These are phyloP conservation scores for Leptopilina boulardi DNA, from an alignment of 1,140 invertebrate species.

Conservation along the genomic window DNA sequence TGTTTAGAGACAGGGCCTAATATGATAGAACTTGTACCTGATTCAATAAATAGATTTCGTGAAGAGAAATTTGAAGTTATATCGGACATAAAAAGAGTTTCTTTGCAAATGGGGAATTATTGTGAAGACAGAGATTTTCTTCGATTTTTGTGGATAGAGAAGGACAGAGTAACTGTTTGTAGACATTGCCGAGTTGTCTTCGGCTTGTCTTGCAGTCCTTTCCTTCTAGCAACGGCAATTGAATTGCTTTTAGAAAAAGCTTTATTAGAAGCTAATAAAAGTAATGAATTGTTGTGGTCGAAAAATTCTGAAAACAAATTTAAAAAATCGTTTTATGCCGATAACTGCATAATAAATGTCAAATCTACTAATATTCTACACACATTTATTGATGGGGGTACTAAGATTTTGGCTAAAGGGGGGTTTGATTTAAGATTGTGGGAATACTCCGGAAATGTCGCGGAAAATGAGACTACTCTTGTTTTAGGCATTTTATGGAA, in stretches of 20 bases:
- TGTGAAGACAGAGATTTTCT: slow-evolving; percentile 60
- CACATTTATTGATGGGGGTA: neutral
- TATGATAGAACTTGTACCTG: slow-evolving; percentile 66
- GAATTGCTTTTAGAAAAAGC: neutral
- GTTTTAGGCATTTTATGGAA: neutral
- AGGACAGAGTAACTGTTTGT: slow-evolving; percentile 48
- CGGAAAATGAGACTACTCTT: neutral
- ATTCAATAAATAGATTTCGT: slow-evolving; percentile 64
- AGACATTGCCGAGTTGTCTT: slow-evolving; percentile 59
- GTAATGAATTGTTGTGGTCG: neutral
- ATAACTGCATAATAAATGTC: neutral
- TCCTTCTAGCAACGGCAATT: slow-evolving; percentile 54
- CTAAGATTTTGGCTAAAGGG: neutral
- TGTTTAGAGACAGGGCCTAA: slow-evolving; percentile 58
- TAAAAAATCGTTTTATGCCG: neutral
- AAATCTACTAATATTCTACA: neutral
- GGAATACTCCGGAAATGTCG: slow-evolving; percentile 1
- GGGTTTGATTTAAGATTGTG: slow-evolving; percentile 3
- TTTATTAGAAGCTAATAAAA: neutral
- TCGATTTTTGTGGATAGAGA: slow-evolving; percentile 61
- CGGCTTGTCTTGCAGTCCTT: slow-evolving; percentile 56
- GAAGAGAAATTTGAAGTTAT: slow-evolving; percentile 61
- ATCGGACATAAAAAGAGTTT: slow-evolving; percentile 70
- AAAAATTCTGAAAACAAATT: neutral
- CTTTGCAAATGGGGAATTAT: slow-evolving; percentile 64